Evolutionary conservation across 2,113 vertebrate species (phyloP).

Genomic region (Sinocyclocheilus anshuiensis): DNA sequence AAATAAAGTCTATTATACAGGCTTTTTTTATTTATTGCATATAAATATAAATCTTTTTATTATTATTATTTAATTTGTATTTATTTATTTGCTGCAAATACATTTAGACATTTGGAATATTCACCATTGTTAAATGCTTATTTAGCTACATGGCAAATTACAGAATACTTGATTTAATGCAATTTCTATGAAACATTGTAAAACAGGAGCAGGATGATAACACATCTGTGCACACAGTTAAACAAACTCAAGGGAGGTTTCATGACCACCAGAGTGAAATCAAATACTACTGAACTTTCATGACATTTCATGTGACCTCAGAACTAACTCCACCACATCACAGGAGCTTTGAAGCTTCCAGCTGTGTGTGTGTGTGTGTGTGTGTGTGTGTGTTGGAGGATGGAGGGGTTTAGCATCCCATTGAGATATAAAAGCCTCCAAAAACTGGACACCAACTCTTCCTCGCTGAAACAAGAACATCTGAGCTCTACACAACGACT

Average conservation of each 20-base stretch:
- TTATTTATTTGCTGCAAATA: neutral
- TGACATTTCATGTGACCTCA: slow-evolving; percentile 75
- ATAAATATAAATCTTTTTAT: neutral
- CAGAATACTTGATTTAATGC: neutral
- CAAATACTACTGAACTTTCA: slow-evolving; percentile 35
- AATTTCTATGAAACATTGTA: too few species aligned
- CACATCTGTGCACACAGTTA: neutral
- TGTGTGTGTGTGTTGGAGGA: neutral
- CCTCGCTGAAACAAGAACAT: neutral
- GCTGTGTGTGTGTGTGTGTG: slow-evolving; percentile 46
- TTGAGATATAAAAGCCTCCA: slow-evolving; percentile 1
- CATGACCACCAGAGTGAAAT: neutral
- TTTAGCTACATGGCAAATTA: neutral
- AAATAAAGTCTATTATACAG: neutral
- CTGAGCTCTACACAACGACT: neutral
- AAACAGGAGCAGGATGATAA: neutral
- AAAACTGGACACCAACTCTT: neutral
- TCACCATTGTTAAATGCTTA: too few species aligned
- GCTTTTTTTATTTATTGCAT: neutral
- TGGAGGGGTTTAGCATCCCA: slow-evolving; percentile 54
- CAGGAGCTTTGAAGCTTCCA: slow-evolving; percentile 67
- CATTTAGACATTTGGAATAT: neutral
- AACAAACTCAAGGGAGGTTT: neutral
- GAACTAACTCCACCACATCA: slow-evolving; percentile 61
- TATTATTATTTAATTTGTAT: neutral